These are phyloP conservation scores for Gavia stellata DNA, from an alignment of 2,113 vertebrate genomes.

Conservation along the genomic window DNA sequence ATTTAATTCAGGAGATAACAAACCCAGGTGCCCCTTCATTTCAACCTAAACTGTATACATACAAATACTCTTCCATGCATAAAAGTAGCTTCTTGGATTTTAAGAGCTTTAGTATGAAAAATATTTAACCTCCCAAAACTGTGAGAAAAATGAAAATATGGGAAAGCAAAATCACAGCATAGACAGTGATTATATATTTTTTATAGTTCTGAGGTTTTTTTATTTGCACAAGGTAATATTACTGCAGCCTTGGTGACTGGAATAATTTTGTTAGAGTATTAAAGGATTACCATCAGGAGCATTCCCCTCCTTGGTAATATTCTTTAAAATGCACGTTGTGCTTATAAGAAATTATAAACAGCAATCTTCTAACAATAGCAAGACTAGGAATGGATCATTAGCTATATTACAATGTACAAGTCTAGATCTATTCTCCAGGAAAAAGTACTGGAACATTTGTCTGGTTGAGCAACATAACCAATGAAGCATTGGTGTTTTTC, in stretches of 20 bases:
- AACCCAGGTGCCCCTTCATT: neutral
- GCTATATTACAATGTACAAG: neutral
- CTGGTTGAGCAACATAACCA: neutral
- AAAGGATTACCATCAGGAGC: neutral
- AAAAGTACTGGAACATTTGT: constrained; percentile 23
- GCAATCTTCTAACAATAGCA: neutral
- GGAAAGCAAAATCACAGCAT: neutral
- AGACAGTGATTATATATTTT: neutral
- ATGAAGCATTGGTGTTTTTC: neutral
- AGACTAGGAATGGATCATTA: constrained; percentile 21
- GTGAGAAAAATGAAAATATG: neutral
- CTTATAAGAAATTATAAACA: constrained; percentile 20
- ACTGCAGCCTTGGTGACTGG: neutral
- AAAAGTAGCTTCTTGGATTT: neutral
- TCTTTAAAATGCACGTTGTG: neutral
- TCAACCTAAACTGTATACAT: neutral
- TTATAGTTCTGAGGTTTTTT: neutral
- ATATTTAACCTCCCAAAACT: neutral
- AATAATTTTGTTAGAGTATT: neutral
- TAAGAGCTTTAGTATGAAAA: neutral
- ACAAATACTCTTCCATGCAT: neutral
- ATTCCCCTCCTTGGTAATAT: neutral
- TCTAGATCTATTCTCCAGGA: neutral
- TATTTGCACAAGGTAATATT: neutral
- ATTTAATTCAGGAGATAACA: neutral